phyloP scores from a whole-genome alignment of 2,113 vertebrate genomes.

The Oncorhynchus mykiss region DNA sequence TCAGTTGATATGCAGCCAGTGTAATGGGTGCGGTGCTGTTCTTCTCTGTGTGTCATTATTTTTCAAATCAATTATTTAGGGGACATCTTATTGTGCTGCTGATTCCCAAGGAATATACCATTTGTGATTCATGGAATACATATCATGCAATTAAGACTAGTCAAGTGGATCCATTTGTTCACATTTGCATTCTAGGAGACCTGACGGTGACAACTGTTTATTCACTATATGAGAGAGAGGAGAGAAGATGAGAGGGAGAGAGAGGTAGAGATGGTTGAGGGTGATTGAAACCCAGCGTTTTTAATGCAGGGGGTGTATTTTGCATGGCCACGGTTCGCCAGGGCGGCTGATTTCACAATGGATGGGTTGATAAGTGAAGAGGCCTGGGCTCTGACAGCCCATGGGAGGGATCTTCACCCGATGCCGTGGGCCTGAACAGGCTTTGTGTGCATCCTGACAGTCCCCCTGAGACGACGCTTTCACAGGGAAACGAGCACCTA shows the following conservation, averaged over 20 bases:
- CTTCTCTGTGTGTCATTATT: conserved; percentile 65
- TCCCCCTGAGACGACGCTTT: conserved; percentile 42
- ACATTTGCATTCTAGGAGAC: conserved; percentile 72
- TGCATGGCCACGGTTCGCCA: conserved; percentile 73
- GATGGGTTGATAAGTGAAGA: conserved; percentile 74
- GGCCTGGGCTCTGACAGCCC: conserved; percentile 58
- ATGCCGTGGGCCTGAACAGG: conserved; percentile 55
- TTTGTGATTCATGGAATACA: conserved; percentile 82
- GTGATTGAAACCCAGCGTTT: conserved; percentile 72
- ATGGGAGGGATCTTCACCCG: conserved; percentile 62
- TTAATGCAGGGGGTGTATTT: conserved; percentile 73
- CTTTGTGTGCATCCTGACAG: conserved; percentile 59
- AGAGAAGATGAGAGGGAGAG: neutral
- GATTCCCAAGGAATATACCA: conserved; percentile 68
- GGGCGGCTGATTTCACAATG: conserved; percentile 77
- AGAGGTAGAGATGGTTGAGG: conserved; percentile 59
- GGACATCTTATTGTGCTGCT: conserved; percentile 68
- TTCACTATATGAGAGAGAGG: conserved; percentile 57
- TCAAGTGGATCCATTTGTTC: conserved; percentile 75
- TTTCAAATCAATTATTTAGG: conserved; percentile 76
- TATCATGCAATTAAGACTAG: conserved; percentile 80
- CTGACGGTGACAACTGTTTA: conserved; percentile 66
- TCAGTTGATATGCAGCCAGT: conserved; percentile 61
- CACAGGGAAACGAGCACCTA: conserved; percentile 40
- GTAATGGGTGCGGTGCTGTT: conserved; percentile 54